Percentiles rank a stretch among this genome's conserved stretches.
These are phyloP conservation scores for Muschampia plurimacula DNA, from an alignment of 2,888 invertebrate species.

Conservation along the genomic window DNA sequence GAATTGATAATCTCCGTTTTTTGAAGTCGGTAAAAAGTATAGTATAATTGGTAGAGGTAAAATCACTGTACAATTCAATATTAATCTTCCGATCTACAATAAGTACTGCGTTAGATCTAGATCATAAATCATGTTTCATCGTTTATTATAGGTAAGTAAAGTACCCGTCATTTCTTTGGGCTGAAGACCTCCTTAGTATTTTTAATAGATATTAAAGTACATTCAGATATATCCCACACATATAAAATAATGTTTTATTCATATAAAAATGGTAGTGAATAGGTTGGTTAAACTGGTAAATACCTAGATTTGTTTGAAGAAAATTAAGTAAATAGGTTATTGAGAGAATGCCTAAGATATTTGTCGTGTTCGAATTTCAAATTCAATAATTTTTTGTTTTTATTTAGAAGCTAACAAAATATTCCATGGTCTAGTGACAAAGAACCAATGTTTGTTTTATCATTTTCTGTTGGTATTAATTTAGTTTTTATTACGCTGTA, in stretches of 20 bases:
- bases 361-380: background rate
- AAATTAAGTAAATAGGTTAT: background rate
- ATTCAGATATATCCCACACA: background rate
- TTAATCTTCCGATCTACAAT: background rate
- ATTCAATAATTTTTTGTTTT: background rate
- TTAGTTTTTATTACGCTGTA: background rate
- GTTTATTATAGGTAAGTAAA: conserved; percentile 13
- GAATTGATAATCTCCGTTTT: no score
- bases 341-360: background rate
- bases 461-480: background rate
- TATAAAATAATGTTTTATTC: background rate
- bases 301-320: background rate
- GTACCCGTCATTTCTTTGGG: background rate
- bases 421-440: background rate
- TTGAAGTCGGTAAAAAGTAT: no score
- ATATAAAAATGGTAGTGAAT: background rate
- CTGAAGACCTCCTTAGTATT: background rate
- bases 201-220: background rate
- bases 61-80: background rate
- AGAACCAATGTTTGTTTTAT: background rate
- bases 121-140: conserved; percentile 46
- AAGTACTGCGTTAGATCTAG: conserved; percentile 43
- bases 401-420: background rate
- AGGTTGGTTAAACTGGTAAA: background rate
- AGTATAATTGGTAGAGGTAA: background rate